Conservation (phyloP, 2,113 vertebrate genomes). For the Saguinus imperator region DNA sequence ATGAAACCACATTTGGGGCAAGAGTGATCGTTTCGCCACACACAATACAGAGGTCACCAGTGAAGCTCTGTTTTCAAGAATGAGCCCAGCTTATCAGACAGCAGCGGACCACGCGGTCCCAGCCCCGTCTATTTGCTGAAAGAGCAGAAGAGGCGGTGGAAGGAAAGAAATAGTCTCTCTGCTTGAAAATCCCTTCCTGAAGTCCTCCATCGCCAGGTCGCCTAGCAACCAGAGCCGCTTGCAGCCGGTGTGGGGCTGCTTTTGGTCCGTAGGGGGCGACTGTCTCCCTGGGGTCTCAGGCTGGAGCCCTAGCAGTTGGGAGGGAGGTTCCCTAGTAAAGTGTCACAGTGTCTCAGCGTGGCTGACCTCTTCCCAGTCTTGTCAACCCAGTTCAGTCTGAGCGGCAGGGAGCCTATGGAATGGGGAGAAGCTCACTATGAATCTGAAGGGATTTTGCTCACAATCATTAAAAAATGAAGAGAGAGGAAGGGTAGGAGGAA, state of each 20-base stretch:
- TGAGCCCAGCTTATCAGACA: constrained; percentile 37
- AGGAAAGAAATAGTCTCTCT: constrained; percentile 41
- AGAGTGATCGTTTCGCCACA: constrained; percentile 2
- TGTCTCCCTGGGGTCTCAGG: background rate
- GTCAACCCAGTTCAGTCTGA: background rate
- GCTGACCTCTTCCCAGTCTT: background rate
- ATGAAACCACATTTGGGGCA: background rate
- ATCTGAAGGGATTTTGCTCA: constrained; percentile 32
- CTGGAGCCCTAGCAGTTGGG: background rate
- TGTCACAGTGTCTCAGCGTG: constrained; percentile 6
- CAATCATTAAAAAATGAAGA: constrained; percentile 50
- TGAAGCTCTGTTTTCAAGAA: constrained; percentile 51
- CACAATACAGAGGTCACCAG: constrained; percentile 6
- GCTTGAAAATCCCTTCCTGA: constrained; percentile 1
- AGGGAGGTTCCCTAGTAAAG: background rate
- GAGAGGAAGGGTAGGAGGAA: background rate
- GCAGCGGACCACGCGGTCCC: background rate
- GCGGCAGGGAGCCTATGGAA: background rate
- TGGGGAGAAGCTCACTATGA: background rate
- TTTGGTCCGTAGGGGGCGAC: constrained; percentile 51
- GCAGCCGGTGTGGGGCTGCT: background rate
- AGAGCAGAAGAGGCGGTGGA: background rate
- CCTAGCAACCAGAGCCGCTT: constrained; percentile 58
- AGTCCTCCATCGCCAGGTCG: background rate
- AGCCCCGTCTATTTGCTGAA: constrained; percentile 20